These are phyloP conservation scores for Reticulitermes speratus DNA, from an alignment of 1,140 invertebrate species.

Conservation along the genomic window DNA sequence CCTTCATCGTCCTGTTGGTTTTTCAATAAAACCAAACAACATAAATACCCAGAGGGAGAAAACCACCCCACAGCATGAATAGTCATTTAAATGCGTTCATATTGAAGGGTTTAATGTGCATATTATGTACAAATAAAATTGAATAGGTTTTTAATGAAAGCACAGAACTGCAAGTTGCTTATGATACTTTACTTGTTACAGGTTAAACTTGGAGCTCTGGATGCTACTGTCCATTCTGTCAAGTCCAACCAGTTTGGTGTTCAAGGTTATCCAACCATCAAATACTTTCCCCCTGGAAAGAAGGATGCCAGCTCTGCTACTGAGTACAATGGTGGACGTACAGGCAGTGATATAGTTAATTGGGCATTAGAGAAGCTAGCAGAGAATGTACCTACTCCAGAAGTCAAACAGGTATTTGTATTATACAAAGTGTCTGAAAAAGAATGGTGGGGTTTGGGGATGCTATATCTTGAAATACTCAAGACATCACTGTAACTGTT, in stretches of 20 bases:
- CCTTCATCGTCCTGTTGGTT: too few species aligned
- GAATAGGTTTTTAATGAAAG: too few species aligned
- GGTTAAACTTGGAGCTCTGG: conserved; percentile 92
- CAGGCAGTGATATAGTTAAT: conserved; percentile 83
- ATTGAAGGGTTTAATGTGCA: too few species aligned
- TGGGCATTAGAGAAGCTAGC: conserved; percentile 86
- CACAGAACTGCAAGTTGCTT: too few species aligned
- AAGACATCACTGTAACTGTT: too few species aligned
- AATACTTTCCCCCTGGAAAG: conserved; percentile 84
- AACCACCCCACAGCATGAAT: too few species aligned
- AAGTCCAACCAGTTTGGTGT: conserved; percentile 80
- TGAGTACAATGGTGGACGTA: conserved; percentile 90
- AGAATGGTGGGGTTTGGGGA: too few species aligned
- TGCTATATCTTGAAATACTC: too few species aligned
- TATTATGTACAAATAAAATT: too few species aligned
- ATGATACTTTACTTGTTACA: conserved; percentile 38
- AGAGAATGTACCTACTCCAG: conserved; percentile 86
- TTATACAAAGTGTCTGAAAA: conserved; percentile 26
- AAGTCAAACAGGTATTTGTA: conserved; percentile 69
- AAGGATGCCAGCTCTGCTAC: conserved; percentile 68
- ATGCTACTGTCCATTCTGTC: conserved; percentile 87
- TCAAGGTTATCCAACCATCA: conserved; percentile 96
- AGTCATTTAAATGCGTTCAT: too few species aligned
- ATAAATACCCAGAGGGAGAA: too few species aligned
- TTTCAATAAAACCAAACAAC: too few species aligned